phyloP scores from a whole-genome alignment of 2,797 vertebrate genomes.

The Tenualosa thibaudeaui region DNA sequence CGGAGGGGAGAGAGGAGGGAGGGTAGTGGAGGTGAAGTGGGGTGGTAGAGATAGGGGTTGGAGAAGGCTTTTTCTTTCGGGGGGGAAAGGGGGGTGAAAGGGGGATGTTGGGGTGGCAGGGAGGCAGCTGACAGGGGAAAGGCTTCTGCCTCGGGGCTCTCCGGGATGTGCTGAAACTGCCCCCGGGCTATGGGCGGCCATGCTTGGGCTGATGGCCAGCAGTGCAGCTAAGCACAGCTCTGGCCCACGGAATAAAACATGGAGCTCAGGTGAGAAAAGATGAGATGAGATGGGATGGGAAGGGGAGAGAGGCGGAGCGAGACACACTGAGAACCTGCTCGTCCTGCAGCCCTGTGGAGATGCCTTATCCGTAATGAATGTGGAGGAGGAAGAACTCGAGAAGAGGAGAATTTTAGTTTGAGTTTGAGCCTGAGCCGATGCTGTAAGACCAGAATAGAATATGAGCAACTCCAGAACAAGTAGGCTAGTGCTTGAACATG shows the following conservation, averaged over 20 bases:
- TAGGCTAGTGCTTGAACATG: neutral
- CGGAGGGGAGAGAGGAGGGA: neutral
- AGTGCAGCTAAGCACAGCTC: neutral
- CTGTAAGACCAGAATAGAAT: neutral
- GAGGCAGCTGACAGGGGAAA: slow-evolving; percentile 22
- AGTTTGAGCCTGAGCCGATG: neutral
- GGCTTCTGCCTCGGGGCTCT: slow-evolving; percentile 69
- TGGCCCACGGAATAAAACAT: slow-evolving; percentile 5
- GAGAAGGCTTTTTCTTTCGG: neutral
- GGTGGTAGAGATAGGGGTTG: neutral
- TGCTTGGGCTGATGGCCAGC: neutral
- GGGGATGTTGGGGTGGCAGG: neutral
- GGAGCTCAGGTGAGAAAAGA: neutral
- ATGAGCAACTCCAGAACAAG: neutral
- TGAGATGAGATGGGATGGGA: neutral
- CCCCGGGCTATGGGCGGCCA: slow-evolving; percentile 61
- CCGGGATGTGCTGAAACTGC: slow-evolving; percentile 66
- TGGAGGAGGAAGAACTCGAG: neutral
- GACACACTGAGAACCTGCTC: neutral
- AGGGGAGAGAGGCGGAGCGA: neutral
- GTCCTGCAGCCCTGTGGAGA: neutral
- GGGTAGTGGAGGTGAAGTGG: neutral
- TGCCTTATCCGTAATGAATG: neutral
- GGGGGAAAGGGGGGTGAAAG: neutral
- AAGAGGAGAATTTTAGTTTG: no score